Base-by-base conservation (phyloP, 2,888 invertebrate species). In the Sarcophaga carnaria region DNA sequence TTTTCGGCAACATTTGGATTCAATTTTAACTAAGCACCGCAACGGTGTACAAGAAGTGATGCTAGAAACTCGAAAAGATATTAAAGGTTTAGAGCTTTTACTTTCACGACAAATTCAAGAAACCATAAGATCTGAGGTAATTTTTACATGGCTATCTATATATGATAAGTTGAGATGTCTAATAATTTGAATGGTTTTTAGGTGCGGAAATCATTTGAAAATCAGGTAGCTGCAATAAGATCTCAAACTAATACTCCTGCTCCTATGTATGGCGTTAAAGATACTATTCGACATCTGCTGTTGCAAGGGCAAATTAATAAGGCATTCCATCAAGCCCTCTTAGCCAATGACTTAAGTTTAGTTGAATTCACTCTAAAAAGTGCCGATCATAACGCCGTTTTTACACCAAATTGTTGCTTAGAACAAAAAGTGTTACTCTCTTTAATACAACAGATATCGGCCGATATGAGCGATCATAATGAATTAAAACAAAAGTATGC, bases 361-460 rank as follows among this genome's bases (percentile, higher is more conserved):
- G 97, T 99, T 76, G 96, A 98, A 92, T 96, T 96, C 89, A 96
- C 98, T 14, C 97, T 99, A 93, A 97, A 97, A 91, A 95, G 95
- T 87, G 97, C 97, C 25, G 97, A 97, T 91, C 97, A 97, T 0
- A 95, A 95, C 80, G 95, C 95, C 86, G 96, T 98, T 86, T 97
- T 99, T 94, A 95, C 95, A 11, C 95, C 95, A 20, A 91, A 91
- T 12, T 97, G 97, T 91, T 95, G 95, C 37, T 95, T 98, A 83
- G 96, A 96, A 89, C 98, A 98, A 93, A 97, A 97, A 90, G 98
- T 98, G 83, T 94, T 99, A 88, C 94, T 99, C 76, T 98, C 99
- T 4, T 95, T 99, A 47, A 97, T 99, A 90, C 98, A 99, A 92
- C 99, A 99, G 93, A 95, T 99, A 25, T 97, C 98, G 22, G 97